A percentile compares a stretch with the other conserved stretches of the same genome.
Evolutionary conservation across 2,113 vertebrate genomes (phyloP).

Genomic region (Datnioides undecimradiatus): DNA sequence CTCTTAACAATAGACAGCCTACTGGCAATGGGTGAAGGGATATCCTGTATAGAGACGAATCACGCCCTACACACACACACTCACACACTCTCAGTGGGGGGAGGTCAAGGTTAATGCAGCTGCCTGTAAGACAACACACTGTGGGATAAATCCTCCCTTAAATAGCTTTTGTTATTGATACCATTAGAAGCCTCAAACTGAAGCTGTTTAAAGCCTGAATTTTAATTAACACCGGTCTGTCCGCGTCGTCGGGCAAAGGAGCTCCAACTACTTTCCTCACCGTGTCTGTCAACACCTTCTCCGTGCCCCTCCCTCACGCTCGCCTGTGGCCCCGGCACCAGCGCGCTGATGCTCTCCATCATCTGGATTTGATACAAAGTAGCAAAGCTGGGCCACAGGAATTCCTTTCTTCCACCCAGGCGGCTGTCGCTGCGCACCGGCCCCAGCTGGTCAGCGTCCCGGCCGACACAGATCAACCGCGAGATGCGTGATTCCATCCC

Average conservation of each 20-base stretch:
- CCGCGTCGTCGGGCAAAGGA: not conserved
- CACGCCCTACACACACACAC: constrained; percentile 69
- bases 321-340: not conserved
- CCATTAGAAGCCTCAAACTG: not conserved
- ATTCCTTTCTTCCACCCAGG: not conserved
- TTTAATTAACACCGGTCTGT: not conserved
- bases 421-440: not conserved
- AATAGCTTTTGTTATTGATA: constrained; percentile 15
- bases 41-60: constrained; percentile 86
- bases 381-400: not conserved
- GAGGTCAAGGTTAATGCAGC: constrained; percentile 81
- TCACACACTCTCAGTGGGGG: constrained; percentile 38
- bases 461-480: not conserved
- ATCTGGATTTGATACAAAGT: not conserved
- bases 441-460: not conserved
- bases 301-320: not conserved
- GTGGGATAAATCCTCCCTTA: constrained; percentile 53
- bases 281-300: not conserved
- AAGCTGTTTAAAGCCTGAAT: not conserved
- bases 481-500: not conserved
- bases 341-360: not conserved
- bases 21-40: constrained; percentile 81
- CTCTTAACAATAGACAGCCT: constrained; percentile 84
- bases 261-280: not conserved
- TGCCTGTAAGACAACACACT: constrained; percentile 75